These are phyloP conservation scores for Procambarus clarkii DNA, from an alignment of 1,140 invertebrate species.

Conservation along the genomic window DNA sequence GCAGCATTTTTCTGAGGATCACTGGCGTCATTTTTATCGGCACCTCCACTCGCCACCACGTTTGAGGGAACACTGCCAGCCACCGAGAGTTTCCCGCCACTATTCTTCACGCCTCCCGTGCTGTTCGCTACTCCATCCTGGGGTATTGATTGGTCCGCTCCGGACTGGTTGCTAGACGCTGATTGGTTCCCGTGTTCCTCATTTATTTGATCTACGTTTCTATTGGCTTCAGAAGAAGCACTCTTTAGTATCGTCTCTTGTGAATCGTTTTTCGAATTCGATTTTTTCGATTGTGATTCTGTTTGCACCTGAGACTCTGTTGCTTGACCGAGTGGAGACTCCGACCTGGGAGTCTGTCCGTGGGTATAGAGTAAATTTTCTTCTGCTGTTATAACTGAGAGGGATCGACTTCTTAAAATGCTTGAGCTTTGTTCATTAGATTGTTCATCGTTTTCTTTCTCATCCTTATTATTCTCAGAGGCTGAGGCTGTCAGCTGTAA, in stretches of 20 bases:
- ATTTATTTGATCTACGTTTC: background rate
- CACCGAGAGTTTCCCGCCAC: slow-evolving; percentile 47
- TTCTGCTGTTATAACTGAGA: slow-evolving; percentile 41
- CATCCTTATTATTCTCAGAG: background rate
- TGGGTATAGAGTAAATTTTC: slow-evolving; percentile 27
- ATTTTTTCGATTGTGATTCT: background rate
- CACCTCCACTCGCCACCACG: slow-evolving; percentile 34
- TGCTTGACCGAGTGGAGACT: background rate
- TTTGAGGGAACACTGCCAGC: slow-evolving; percentile 34
- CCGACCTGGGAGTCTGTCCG: slow-evolving; percentile 17
- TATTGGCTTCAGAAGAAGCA: slow-evolving; percentile 27
- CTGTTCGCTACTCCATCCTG: slow-evolving; percentile 44
- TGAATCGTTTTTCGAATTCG: slow-evolving; percentile 46
- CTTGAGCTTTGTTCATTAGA: background rate
- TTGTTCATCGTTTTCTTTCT: background rate
- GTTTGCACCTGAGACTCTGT: background rate
- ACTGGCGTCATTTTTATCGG: slow-evolving; percentile 7
- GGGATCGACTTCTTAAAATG: slow-evolving; percentile 21
- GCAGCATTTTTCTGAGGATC: background rate
- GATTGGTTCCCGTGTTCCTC: slow-evolving; percentile 32
- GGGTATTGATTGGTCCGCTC: slow-evolving; percentile 59
- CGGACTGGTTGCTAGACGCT: slow-evolving; percentile 20
- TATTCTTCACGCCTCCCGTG: slow-evolving; percentile 45
- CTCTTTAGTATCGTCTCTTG: slow-evolving; percentile 20
- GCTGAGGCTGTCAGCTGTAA: background rate